Evolutionary conservation across 1,140 invertebrate species (phyloP).

Genomic region (Conus betulinus): DNA sequence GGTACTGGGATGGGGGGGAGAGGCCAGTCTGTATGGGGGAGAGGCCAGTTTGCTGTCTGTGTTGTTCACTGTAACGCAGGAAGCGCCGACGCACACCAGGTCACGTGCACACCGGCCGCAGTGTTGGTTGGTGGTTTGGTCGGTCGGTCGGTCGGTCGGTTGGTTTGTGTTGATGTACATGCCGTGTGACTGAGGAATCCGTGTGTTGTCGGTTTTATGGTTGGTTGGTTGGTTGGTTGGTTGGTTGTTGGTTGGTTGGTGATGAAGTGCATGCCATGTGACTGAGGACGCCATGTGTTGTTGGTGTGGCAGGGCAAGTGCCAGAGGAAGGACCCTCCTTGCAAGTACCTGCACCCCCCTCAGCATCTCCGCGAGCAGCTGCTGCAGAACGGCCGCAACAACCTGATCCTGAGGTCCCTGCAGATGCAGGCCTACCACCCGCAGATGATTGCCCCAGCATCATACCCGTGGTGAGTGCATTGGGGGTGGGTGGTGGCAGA

Average conservation of each 20-base stretch:
- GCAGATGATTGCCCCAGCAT: conserved; percentile 56
- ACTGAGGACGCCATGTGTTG: conserved; percentile 38
- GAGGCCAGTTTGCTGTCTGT: no score
- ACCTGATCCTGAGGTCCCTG: conserved; percentile 87
- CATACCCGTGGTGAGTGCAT: conserved; percentile 61
- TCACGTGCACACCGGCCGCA: no score
- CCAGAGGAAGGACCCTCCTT: conserved; percentile 99
- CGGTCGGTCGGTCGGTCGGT: no score
- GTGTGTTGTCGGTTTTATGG: not conserved
- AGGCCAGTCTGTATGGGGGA: no score
- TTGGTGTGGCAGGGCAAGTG: conserved; percentile 93
- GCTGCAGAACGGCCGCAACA: conserved; percentile 99
- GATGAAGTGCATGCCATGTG: not conserved
- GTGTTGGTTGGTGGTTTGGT: not conserved
- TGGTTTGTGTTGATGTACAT: not conserved
- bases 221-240: not conserved
- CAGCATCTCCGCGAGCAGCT: conserved; percentile 99
- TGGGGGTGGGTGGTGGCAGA: not conserved
- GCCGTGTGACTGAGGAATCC: not conserved
- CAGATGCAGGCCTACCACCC: conserved; percentile 68
- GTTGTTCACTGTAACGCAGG: no score
- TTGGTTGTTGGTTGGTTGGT: not conserved
- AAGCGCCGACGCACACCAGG: no score
- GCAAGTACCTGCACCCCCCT: conserved; percentile 99
- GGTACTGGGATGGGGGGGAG: no score